phyloP scores from a whole-genome alignment of 1,140 invertebrate species.

The Augochlora pura region DNA sequence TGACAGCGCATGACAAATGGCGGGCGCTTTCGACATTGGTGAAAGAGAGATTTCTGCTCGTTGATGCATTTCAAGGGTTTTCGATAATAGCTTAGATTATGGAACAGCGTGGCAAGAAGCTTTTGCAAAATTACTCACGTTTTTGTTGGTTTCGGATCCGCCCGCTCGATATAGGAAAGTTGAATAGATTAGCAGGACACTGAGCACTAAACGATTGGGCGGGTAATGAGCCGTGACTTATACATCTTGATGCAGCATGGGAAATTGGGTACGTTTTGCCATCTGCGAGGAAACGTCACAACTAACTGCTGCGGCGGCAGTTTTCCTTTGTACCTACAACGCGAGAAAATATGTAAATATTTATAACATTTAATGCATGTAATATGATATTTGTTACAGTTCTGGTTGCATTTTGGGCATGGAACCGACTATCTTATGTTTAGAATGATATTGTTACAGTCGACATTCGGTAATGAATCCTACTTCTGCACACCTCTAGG shows the following conservation, averaged over 20 bases:
- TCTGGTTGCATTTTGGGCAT: too few relatives aligned
- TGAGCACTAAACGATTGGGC: background rate
- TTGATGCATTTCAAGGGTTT: background rate
- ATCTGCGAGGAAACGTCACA: background rate
- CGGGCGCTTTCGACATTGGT: constrained; percentile 2
- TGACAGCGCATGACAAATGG: constrained; percentile 10
- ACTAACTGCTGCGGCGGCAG: background rate
- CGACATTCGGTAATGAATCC: too few relatives aligned
- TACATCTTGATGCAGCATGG: background rate
- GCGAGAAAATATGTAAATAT: background rate
- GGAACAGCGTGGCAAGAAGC: background rate
- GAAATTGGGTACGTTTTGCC: background rate
- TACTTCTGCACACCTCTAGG: too few relatives aligned
- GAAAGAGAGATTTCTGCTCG: background rate
- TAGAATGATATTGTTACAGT: too few relatives aligned
- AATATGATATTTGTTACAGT: too few relatives aligned
- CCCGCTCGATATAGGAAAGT: background rate
- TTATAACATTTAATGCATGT: too few relatives aligned
- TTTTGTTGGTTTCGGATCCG: background rate
- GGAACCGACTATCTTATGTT: too few relatives aligned
- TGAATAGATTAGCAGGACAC: background rate
- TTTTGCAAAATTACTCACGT: background rate
- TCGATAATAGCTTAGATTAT: background rate
- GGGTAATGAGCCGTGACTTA: constrained; percentile 33
- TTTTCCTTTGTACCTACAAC: background rate